phyloP scores from a whole-genome alignment of 2,113 vertebrate species.

The Athene noctua region DNA sequence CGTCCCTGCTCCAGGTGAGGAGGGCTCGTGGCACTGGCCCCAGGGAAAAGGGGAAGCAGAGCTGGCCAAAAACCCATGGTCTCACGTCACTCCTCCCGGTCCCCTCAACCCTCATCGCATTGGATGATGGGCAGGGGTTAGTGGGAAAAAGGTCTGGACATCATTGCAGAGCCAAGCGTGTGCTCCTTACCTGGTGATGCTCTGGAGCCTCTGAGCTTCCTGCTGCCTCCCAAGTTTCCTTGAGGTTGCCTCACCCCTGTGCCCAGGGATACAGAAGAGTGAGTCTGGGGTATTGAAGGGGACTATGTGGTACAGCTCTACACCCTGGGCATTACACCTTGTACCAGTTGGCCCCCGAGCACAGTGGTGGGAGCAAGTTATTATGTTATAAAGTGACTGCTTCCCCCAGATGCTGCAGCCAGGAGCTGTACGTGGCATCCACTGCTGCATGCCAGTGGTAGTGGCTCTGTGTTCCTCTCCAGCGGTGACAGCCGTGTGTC shows the following conservation, averaged over 20 bases:
- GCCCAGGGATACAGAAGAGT: neutral
- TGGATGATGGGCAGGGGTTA: neutral
- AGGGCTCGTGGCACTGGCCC: neutral
- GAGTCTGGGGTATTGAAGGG: neutral
- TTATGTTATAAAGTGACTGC: neutral
- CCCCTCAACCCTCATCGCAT: accelerated
- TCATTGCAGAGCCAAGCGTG: accelerated
- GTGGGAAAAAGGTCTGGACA: neutral
- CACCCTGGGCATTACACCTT: no score
- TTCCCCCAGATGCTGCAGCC: neutral
- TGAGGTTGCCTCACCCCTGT: accelerated
- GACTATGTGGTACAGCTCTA: neutral
- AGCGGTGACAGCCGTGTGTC: accelerated
- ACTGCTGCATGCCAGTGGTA: neutral
- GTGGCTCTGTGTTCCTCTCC: neutral
- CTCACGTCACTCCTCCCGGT: neutral
- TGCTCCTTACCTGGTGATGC: neutral
- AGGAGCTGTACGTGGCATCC: accelerated
- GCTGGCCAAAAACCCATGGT: neutral
- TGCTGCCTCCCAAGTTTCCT: neutral
- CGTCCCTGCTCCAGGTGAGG: accelerated
- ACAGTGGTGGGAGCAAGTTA: accelerated
- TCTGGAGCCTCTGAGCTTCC: neutral
- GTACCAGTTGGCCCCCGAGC: no score
- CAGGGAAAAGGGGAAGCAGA: neutral